Evolutionary conservation across 1,140 invertebrate species (phyloP).

Genomic region (Charaxes varanes): DNA sequence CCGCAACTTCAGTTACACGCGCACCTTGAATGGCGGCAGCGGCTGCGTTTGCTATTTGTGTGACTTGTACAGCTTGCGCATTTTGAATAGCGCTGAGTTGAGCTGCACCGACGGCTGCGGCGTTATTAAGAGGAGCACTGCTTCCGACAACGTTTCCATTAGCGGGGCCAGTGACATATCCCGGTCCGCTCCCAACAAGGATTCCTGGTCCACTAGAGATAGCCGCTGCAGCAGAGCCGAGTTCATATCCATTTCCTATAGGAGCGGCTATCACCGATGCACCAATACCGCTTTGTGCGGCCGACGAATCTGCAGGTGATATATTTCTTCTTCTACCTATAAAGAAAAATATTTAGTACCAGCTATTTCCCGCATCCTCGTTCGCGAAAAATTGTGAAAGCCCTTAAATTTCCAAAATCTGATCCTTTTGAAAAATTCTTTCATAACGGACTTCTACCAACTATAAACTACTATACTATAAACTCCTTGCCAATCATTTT

Average conservation of each 20-base stretch:
- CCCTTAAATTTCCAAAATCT: no score
- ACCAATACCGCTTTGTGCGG: conserved; percentile 32
- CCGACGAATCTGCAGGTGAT: conserved; percentile 26
- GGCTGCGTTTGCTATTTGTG: conserved; percentile 56
- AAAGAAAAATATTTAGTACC: conserved; percentile 5
- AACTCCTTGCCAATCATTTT: no score
- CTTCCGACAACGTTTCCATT: conserved; percentile 22
- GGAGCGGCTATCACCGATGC: conserved; percentile 19
- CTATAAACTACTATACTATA: no score
- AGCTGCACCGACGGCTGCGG: conserved; percentile 51
- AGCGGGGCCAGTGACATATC: conserved; percentile 21
- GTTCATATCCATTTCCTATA: conserved; percentile 3
- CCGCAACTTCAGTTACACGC: conserved; percentile 48
- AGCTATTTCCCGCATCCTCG: no score
- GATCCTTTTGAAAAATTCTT: no score
- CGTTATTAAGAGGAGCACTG: conserved; percentile 46
- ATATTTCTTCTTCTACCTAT: conserved; percentile 27
- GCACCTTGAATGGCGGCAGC: conserved; percentile 60
- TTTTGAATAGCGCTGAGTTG: conserved; percentile 63
- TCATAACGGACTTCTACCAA: no score
- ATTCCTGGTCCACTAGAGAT: conserved; percentile 10
- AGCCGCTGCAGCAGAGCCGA: conserved; percentile 11
- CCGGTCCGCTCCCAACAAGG: conserved; percentile 11
- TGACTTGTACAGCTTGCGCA: conserved; percentile 55
- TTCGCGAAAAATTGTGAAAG: no score